Conservation (phyloP, 2,797 vertebrate genomes). For the Anabas testudineus region DNA sequence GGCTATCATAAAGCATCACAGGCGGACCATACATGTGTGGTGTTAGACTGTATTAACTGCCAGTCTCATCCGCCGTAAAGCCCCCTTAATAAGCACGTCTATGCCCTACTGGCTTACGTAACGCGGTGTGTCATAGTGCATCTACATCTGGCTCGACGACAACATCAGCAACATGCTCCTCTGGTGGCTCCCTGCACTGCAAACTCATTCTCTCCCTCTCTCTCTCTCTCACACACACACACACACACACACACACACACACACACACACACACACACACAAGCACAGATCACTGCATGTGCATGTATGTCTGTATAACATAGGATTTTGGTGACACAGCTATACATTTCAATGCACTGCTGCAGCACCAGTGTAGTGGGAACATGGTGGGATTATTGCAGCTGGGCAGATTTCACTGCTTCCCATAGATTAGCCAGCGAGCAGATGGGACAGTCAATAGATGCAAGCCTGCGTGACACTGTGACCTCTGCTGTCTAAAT, state of each 20-base stretch:
- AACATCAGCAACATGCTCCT: conserved; percentile 53
- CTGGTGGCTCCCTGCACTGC: conserved; percentile 12
- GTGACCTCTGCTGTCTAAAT: conserved; percentile 77
- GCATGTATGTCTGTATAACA: conserved; percentile 6
- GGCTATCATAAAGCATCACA: conserved; percentile 54
- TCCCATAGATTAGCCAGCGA: conserved; percentile 57
- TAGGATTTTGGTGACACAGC: conserved; percentile 40
- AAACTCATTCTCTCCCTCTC: too few species aligned
- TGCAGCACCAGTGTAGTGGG: conserved; percentile 45
- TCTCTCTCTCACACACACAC: too few species aligned
- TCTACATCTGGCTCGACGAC: conserved; percentile 60
- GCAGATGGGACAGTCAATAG: conserved; percentile 57
- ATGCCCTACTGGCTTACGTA: conserved; percentile 75
- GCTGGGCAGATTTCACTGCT: conserved; percentile 59
- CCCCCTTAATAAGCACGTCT: conserved; percentile 67
- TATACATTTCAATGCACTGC: conserved; percentile 43
- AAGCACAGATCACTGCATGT: conserved; percentile 15
- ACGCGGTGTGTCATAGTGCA: conserved; percentile 60
- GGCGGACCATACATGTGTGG: conserved; percentile 47
- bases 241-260: neutral
- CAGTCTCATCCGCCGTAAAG: conserved; percentile 63
- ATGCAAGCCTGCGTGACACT: conserved; percentile 49
- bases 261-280: too few species aligned
- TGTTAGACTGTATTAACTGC: conserved; percentile 64
- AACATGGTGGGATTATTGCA: conserved; percentile 67